A percentile compares a stretch with the other conserved stretches of the same genome.
phyloP scores from a whole-genome alignment of 2,797 vertebrate species.

The Myiotriccus ornatus region DNA sequence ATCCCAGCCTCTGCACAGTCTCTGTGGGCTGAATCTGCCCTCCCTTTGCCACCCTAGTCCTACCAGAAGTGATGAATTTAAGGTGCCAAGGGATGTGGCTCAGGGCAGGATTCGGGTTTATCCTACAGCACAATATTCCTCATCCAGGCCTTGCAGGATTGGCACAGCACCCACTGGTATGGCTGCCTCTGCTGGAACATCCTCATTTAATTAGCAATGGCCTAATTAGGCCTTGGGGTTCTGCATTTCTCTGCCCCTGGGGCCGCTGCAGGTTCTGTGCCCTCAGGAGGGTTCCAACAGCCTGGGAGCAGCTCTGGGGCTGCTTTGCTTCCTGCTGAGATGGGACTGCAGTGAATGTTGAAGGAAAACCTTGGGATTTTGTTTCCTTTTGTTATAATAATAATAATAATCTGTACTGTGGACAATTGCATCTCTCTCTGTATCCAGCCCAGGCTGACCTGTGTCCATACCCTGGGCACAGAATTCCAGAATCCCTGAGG shows the following conservation, averaged over 20 bases:
- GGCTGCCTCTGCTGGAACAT: neutral
- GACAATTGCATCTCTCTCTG: neutral
- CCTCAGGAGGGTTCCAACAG: neutral
- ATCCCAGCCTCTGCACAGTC: neutral
- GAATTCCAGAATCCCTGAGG: neutral
- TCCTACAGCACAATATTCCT: accelerated
- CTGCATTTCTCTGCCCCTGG: neutral
- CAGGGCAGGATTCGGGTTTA: neutral
- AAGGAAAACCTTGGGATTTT: neutral
- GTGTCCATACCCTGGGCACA: neutral
- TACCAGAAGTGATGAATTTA: neutral
- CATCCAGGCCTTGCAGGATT: neutral
- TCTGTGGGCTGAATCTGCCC: neutral
- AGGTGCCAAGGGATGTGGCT: neutral
- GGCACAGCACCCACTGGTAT: neutral
- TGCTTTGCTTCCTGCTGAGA: neutral
- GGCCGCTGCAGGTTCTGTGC: neutral
- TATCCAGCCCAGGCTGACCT: neutral
- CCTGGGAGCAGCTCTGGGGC: neutral
- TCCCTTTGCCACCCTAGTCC: neutral
- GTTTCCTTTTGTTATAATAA: neutral
- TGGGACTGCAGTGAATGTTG: neutral
- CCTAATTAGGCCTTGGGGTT: neutral
- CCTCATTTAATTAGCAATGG: neutral
- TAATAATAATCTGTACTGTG: neutral